Percentiles rank a stretch among this genome's conserved stretches.
Evolutionary conservation across 2,113 vertebrate genomes (phyloP).

Genomic region (Chloebia gouldiae): DNA sequence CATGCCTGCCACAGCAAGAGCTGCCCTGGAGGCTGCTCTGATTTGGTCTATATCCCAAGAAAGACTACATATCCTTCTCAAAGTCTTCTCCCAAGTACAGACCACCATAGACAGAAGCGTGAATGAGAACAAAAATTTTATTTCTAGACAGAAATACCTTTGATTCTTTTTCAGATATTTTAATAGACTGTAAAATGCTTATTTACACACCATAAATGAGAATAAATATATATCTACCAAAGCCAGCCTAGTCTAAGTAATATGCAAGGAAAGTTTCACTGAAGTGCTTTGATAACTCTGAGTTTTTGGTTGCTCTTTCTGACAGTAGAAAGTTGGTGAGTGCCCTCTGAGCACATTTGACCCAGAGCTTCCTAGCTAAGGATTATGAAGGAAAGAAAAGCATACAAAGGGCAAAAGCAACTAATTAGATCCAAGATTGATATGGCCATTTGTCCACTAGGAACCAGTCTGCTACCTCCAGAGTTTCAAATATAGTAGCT

Average conservation of each 20-base stretch:
- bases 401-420: neutral
- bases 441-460: neutral
- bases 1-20: neutral
- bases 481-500: neutral
- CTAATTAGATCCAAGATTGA: neutral
- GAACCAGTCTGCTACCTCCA: neutral
- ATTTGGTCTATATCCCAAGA: neutral
- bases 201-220: neutral
- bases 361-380: neutral
- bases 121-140: neutral
- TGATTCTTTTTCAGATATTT: neutral
- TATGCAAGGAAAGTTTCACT: neutral
- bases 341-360: neutral
- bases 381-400: neutral
- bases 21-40: neutral
- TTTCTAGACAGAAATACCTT: neutral
- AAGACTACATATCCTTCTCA: neutral
- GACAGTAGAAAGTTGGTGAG: neutral
- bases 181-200: neutral
- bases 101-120: neutral
- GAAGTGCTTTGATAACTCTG: neutral
- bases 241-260: neutral
- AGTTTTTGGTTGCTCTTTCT: neutral
- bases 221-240: neutral
- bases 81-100: neutral